Conservation (phyloP, 2,888 invertebrate genomes). For the Amphipyra tragopoginis region DNA sequence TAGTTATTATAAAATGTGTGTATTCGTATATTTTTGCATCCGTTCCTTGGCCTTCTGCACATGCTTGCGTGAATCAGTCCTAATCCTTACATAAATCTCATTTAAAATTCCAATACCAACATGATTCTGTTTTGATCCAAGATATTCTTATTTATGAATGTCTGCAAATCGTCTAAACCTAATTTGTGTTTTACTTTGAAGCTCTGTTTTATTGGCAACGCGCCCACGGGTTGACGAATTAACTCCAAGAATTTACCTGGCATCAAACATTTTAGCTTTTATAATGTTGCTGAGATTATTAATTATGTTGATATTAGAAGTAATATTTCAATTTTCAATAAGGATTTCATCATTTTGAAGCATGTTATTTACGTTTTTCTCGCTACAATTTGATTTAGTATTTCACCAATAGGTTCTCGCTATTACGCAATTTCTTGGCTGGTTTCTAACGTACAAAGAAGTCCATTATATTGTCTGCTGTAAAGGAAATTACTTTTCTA, state of each 20-base stretch:
- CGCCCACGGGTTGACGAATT: constrained; percentile 33
- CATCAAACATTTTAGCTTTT: constrained; percentile 30
- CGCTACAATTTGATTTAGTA: not conserved
- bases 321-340: constrained; percentile 20
- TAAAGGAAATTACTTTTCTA: not conserved
- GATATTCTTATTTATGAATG: constrained; percentile 29
- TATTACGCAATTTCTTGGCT: constrained; percentile 12
- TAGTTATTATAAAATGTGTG: too few relatives aligned
- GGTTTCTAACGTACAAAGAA: constrained; percentile 1
- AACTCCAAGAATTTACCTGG: constrained; percentile 42
- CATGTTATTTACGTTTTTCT: not conserved
- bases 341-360: constrained; percentile 1
- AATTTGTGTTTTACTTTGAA: constrained; percentile 27
- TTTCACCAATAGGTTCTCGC: constrained; percentile 3
- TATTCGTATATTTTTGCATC: not conserved
- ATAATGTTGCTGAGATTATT: constrained; percentile 37
- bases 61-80: constrained; percentile 1
- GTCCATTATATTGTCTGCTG: not conserved
- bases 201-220: constrained; percentile 30
- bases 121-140: constrained; percentile 16
- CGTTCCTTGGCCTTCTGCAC: not conserved
- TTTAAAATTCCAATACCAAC: constrained; percentile 5
- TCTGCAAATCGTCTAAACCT: constrained; percentile 35
- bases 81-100: not conserved
- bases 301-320: constrained; percentile 19